Evolutionary conservation across 2,113 vertebrate species (phyloP), one percentile per base, ranked within the genome.

Genomic region (Carollia perspicillata): DNA sequence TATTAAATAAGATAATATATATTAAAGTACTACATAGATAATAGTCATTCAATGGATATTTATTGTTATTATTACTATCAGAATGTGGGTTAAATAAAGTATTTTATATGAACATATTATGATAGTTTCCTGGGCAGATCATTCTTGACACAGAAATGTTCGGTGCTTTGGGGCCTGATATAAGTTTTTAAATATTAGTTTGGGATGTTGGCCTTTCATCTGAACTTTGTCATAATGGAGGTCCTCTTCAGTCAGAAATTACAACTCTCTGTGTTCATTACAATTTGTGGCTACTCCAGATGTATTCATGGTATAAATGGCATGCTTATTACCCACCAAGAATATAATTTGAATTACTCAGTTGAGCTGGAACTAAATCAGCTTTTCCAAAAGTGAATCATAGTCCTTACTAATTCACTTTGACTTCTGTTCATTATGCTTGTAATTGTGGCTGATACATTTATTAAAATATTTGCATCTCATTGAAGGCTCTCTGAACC

Each of bases 341-440:
- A 95, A 75, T 74, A 95, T 33, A 84, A 47, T 95, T 30, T 69
- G n/a, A 96, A 88, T 77, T 90, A 88, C 12, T 55, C 49, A 75
- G 8, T 71, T 93, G 51, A 96, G 37, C 30, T 71, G 20, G 13
- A 95, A 88, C 79, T 87, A 79, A 96, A 77, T 88, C 49, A 92
- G 23, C 65, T 88, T 94, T 95, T 93, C 69, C 35, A 42, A 93
- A 92, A 94, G 44, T 80, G 49, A 93, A 53, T 84, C 58, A 81
- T 40, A 81, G 93, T 87, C 47, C 44, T 88, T 86, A 94, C 18
- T 79, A 90, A 89, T 80, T 66, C n/a, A 93, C 37, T 40, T 85
- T 90, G 83, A 90, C 44, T 83, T 47, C 30, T 87, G 14, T 84
- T 97, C 60, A 68, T 89, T 96, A 84, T 51, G 33, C 28, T 92